Conservation (phyloP, 2,888 invertebrate species). For the Isoperla grammatica region DNA sequence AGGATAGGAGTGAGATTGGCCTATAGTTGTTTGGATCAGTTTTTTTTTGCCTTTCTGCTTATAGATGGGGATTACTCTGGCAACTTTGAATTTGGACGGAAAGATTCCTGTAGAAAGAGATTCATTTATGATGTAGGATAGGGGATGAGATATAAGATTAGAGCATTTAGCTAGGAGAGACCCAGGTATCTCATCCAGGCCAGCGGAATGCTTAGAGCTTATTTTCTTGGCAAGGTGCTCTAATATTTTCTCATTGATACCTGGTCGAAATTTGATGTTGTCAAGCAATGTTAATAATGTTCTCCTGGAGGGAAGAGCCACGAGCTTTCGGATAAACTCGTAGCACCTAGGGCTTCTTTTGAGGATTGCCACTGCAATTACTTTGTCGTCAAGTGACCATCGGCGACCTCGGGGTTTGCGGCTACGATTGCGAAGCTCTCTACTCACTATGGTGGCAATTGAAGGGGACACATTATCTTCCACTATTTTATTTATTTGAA, state of each 20-base stretch:
- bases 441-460: not conserved
- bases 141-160: not conserved
- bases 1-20: too few relatives aligned
- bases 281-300: slow-evolving; percentile 5
- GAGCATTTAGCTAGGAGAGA: too few relatives aligned
- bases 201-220: not conserved
- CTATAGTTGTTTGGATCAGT: not conserved
- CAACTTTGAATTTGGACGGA: not conserved
- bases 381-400: slow-evolving; percentile 1
- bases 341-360: slow-evolving; percentile 18
- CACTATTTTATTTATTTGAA: too few relatives aligned
- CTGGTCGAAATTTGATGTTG: slow-evolving; percentile 7
- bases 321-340: slow-evolving; percentile 2
- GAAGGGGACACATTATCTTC: not conserved
- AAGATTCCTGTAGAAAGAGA: not conserved
- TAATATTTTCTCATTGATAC: slow-evolving; percentile 15
- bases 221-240: slow-evolving; percentile 1
- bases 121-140: not conserved
- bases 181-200: too few relatives aligned
- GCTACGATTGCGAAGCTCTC: not conserved
- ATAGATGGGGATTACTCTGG: too few relatives aligned
- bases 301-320: slow-evolving; percentile 10
- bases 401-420: not conserved
- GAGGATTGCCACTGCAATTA: not conserved
- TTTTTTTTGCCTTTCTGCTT: not conserved